Base-by-base conservation (phyloP, 2,888 invertebrate genomes). In the Hemithea aestivaria region DNA sequence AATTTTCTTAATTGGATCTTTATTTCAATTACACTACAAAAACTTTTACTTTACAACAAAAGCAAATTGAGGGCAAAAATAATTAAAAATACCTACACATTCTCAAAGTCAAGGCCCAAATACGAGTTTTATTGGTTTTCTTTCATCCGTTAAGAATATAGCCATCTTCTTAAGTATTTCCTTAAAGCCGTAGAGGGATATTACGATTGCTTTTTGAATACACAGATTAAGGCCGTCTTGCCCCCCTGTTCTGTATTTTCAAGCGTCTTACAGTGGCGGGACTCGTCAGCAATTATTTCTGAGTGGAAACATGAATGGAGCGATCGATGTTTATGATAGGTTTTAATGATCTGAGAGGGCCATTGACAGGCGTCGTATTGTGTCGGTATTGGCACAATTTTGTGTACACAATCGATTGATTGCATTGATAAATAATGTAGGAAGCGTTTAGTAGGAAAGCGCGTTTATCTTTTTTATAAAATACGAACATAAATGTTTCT, bases 121-220 rank as follows among this genome's bases (percentile, higher is more conserved):
- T 20, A 20, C 25, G 32, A 22, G 10, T 35, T 32, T 41, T 35
- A 35, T 35, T 40, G 30, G 32, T 23, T 45, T 38, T 20, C 35
- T 20, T 28, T 36, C 39, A 44, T 48, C 23, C 36, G 11, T 31
- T 22, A 43, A 32, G 25, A 37, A 38, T 34, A 39, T 42, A 23
- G 7, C 16, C 30, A 26, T 7, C 16, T 42, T 41, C 35, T 35
- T 24, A 16, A 16, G 16, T 30, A 35, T 37, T 40, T 42, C 34
- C 30, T 42, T 23, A 36, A 28, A 27, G 35, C n/a, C n/a, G n/a
- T n/a, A 12, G 16, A 30, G 22, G 30, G 20, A 40, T 33, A 21
- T 20, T 32, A 2, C 20, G 35, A 40, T 33, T 45, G 39, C 37
- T 40, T 45, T 48, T 39, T 35, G 33, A 35, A 33, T 33, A 34